A percentile compares a stretch with the other conserved stretches of the same genome.
Evolutionary conservation across 2,113 vertebrate species (phyloP).

Genomic region (Toxostoma redivivum): DNA sequence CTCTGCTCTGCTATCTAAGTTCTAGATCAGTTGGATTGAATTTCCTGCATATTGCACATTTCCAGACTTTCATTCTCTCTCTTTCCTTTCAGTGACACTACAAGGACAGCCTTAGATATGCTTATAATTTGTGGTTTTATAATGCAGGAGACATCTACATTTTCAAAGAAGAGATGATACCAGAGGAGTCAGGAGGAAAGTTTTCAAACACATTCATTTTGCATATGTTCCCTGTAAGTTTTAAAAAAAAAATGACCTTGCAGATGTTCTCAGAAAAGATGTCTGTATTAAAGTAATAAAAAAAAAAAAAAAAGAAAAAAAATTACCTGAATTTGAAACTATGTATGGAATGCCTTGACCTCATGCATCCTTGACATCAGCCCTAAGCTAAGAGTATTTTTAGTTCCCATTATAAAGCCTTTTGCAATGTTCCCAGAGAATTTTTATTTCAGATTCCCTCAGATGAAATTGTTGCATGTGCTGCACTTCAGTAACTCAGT

Average conservation of each 20-base stretch:
- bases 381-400: background rate
- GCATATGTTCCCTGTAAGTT: slow-evolving; percentile 8
- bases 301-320: background rate
- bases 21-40: slow-evolving; percentile 88
- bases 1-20: slow-evolving; percentile 81
- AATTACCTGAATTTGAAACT: slow-evolving; percentile 11
- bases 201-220: slow-evolving; percentile 41
- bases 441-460: slow-evolving; percentile 1
- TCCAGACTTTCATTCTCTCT: slow-evolving; percentile 68
- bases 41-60: slow-evolving; percentile 87
- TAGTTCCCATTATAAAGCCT: background rate
- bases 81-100: slow-evolving; percentile 73
- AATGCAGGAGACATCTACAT: slow-evolving; percentile 68
- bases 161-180: slow-evolving; percentile 69
- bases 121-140: slow-evolving; percentile 76
- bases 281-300: background rate
- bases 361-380: background rate
- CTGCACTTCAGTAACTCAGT: background rate
- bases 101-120: slow-evolving; percentile 79
- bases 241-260: slow-evolving; percentile 29
- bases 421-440: background rate
- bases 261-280: slow-evolving; percentile 2
- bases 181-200: slow-evolving; percentile 28
- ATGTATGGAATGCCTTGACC: background rate
- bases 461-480: background rate